phyloP scores from a whole-genome alignment of 2,797 vertebrate genomes.

The Macropus fuliginosus region DNA sequence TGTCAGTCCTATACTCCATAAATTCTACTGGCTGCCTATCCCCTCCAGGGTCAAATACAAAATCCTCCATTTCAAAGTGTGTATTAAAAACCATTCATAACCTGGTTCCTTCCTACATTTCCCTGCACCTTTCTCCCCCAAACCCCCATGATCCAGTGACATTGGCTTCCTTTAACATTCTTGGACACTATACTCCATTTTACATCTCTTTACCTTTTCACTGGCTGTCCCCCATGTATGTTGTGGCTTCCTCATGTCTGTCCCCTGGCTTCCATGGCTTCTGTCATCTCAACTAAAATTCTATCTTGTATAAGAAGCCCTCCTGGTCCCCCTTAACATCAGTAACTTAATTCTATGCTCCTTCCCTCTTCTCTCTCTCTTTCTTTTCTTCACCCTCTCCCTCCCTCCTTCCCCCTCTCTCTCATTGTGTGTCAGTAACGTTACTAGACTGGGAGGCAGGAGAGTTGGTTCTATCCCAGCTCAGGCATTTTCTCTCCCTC shows the following conservation, averaged over 20 bases:
- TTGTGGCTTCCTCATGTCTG: background rate
- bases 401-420: too few relatives aligned
- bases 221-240: background rate
- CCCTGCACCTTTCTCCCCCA: too few relatives aligned
- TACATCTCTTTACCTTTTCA: background rate
- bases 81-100: background rate
- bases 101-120: too few relatives aligned
- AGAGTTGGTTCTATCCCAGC: too few relatives aligned
- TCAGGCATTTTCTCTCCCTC: too few relatives aligned
- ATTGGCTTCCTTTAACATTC: background rate
- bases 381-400: too few relatives aligned
- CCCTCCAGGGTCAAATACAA: background rate
- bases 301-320: too few relatives aligned
- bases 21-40: background rate
- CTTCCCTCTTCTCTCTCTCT: background rate
- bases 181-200: background rate
- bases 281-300: background rate
- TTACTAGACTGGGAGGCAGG: too few relatives aligned
- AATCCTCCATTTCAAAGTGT: too few relatives aligned
- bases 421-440: too few relatives aligned
- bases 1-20: too few relatives aligned
- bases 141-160: background rate
- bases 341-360: background rate
- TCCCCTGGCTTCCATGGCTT: background rate
- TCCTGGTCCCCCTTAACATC: background rate